These are phyloP conservation scores for Euphonia xanthogaster DNA, from an alignment of 2,797 vertebrate species.

Conservation along the genomic window DNA sequence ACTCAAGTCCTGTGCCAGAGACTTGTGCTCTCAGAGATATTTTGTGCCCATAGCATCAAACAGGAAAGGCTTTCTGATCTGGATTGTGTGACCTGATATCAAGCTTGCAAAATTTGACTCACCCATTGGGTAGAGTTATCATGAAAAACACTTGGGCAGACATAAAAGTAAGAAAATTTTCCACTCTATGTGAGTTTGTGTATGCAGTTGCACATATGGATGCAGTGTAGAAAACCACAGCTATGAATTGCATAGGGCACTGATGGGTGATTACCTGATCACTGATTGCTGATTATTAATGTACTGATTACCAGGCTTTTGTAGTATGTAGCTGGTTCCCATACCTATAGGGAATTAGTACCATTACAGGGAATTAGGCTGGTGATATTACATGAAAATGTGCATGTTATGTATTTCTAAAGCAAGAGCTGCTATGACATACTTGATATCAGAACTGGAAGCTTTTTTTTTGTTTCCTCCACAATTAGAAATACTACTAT, in stretches of 20 bases:
- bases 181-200: neutral
- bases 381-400: neutral
- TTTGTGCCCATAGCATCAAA: neutral
- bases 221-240: neutral
- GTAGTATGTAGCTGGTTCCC: neutral
- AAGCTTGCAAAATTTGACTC: neutral
- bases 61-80: neutral
- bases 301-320: neutral
- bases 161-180: neutral
- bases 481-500: neutral
- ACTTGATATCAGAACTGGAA: neutral
- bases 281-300: neutral
- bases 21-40: neutral
- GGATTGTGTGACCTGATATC: neutral
- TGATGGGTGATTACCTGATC: neutral
- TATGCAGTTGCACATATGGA: neutral
- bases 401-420: rapidly evolving
- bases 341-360: neutral
- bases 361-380: neutral
- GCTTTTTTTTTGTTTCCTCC: neutral
- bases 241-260: neutral
- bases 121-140: neutral
- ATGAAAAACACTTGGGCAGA: neutral
- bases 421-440: neutral
- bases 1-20: neutral